These are phyloP conservation scores for Hypselothyrea guttata DNA, from an alignment of 2,888 invertebrate genomes.

Conservation along the genomic window DNA sequence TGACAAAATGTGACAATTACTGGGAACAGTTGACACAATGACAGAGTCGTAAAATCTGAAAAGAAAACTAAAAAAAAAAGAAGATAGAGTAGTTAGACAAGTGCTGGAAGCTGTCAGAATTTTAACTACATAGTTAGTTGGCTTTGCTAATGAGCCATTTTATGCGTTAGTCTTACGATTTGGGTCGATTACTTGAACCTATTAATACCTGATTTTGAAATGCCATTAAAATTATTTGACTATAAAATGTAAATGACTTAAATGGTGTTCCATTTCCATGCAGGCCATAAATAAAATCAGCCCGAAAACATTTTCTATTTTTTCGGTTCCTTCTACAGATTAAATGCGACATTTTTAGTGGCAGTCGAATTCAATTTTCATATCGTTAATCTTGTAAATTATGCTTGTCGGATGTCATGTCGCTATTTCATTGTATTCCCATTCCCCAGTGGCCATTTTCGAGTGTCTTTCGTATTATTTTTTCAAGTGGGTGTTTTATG, in stretches of 20 bases:
- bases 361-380: slow-evolving; percentile 79
- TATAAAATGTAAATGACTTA: slow-evolving; percentile 73
- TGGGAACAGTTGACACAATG: slow-evolving; percentile 59
- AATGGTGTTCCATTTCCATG: slow-evolving; percentile 66
- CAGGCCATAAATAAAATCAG: slow-evolving; percentile 49
- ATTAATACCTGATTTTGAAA: slow-evolving; percentile 55
- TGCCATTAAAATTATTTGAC: slow-evolving; percentile 64
- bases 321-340: slow-evolving; percentile 50
- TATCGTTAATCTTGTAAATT: slow-evolving; percentile 80
- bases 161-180: slow-evolving; percentile 21
- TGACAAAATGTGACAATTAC: slow-evolving; percentile 80
- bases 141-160: slow-evolving; percentile 44
- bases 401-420: slow-evolving; percentile 73
- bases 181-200: slow-evolving; percentile 35
- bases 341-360: slow-evolving; percentile 76
- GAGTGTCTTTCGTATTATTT: not conserved
- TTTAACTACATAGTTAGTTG: slow-evolving; percentile 13
- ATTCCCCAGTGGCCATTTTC: slow-evolving; percentile 37
- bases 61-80: slow-evolving; percentile 21
- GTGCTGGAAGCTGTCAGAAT: slow-evolving; percentile 18
- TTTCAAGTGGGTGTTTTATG: slow-evolving; percentile 37
- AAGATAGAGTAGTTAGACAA: slow-evolving; percentile 38
- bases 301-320: slow-evolving; percentile 27
- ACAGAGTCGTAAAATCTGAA: slow-evolving; percentile 47
- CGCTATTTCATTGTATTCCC: slow-evolving; percentile 32